phyloP scores from a whole-genome alignment of 2,113 vertebrate genomes.

The Sminthopsis crassicaudata region DNA sequence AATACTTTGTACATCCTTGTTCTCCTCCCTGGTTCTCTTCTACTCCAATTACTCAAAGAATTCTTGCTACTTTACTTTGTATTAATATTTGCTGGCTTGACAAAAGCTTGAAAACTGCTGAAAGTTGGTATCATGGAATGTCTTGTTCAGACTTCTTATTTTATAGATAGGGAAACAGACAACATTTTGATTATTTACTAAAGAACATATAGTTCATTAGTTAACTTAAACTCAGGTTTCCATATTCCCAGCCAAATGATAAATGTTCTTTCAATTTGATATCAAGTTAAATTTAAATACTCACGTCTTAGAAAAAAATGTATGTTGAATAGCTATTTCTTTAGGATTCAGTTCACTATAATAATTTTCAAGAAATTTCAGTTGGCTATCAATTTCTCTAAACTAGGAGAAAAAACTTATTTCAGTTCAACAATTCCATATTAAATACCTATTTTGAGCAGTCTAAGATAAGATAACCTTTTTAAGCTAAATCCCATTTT shows the following conservation, averaged over 20 bases:
- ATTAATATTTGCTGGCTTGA: not conserved
- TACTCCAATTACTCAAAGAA: not conserved
- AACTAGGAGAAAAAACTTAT: not conserved
- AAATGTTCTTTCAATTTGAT: not conserved
- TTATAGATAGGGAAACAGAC: not conserved
- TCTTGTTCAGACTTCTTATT: not conserved
- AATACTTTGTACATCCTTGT: not conserved
- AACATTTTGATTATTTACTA: not conserved
- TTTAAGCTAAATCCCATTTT: not conserved
- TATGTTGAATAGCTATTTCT: not conserved
- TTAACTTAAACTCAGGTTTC: not conserved
- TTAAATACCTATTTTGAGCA: not conserved
- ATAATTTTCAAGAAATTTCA: not conserved
- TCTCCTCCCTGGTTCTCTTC: not conserved
- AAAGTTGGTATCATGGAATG: not conserved
- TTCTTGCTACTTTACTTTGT: not conserved
- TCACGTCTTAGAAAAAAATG: not conserved
- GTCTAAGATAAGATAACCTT: not conserved
- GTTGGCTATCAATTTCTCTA: not conserved
- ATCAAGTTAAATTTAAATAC: not conserved
- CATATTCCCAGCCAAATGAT: not conserved
- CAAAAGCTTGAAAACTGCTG: not conserved
- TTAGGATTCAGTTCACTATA: not conserved
- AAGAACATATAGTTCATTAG: not conserved
- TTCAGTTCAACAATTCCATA: not conserved